Base-by-base conservation (phyloP, 2,113 vertebrate genomes). In the Amblyopsis rosae region DNA sequence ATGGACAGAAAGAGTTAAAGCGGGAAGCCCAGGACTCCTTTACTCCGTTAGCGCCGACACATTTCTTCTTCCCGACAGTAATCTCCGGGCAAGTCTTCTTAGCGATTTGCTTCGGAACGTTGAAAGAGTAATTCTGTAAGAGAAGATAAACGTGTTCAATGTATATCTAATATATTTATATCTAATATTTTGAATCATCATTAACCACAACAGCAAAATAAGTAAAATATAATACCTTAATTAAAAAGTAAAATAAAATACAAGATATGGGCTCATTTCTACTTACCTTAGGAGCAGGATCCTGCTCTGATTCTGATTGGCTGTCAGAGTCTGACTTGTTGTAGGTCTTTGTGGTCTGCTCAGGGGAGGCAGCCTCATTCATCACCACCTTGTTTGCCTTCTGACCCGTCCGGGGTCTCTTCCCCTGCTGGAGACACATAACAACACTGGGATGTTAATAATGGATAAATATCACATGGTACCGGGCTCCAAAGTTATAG, bases 11-110 rank as follows among this genome's bases (percentile, higher is more conserved):
- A 59, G 82, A 62, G n/a, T 70, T 49, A 33, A 82, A 69, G 81
- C 69, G 50, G 48, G 58, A 48, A 13, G 62, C 62, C 87, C 74
- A 68, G 50, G 76, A 75, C 69, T 86, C 67, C 70, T 88, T 82
- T 58, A 74, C 67, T 68, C 82, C 75, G 68, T 55, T 65, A 4
- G 54, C 60, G 16, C 82, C 12, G 58, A 53, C 65, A 26, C 2
- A 26, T 26, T 26, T 26, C 26, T 26, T 26, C 26, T 1, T 3
- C 2, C 26, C 26, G 26, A 78, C 79, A 3, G 53, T 65, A 55
- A 64, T 67, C 67, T 75, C 57, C 13, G 64, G 17, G 61, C 13
- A 12, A 72, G 26, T 35, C 56, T 71, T 69, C 35, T 63, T 41
- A 53, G 56, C 57, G 13, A 16, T 70, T 62, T 70, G 50, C 59